Evolutionary conservation across 1,140 invertebrate genomes (phyloP).

Genomic region (Drosophila kikkawai): DNA sequence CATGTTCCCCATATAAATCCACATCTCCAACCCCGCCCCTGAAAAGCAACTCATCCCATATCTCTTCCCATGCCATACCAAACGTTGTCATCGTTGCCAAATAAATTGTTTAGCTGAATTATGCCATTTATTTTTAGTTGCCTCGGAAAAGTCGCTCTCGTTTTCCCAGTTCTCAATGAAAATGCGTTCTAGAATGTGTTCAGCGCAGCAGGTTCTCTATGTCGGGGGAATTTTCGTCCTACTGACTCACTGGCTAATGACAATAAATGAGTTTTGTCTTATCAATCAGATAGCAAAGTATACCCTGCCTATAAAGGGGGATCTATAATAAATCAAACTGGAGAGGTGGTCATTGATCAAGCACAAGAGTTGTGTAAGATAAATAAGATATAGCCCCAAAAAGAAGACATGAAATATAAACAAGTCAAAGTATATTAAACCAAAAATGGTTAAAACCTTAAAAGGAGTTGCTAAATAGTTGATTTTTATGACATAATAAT

Average conservation of each 20-base stretch:
- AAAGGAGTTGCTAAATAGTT: slow-evolving; percentile 2
- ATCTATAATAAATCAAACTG: slow-evolving; percentile 9
- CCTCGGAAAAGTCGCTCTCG: slow-evolving; percentile 19
- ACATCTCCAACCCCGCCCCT: neutral
- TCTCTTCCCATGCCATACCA: slow-evolving; percentile 14
- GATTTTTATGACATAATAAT: slow-evolving; percentile 7
- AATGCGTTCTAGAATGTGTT: slow-evolving; percentile 14
- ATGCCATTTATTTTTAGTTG: slow-evolving; percentile 75
- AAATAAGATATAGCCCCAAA: neutral
- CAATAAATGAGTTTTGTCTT: slow-evolving; percentile 19
- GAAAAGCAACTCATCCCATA: slow-evolving; percentile 14
- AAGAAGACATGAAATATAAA: neutral
- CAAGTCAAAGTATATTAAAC: neutral
- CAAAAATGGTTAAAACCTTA: neutral
- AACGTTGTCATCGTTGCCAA: slow-evolving; percentile 51
- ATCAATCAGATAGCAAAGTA: slow-evolving; percentile 18
- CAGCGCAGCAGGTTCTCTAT: slow-evolving; percentile 16
- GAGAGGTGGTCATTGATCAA: neutral
- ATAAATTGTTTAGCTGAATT: slow-evolving; percentile 72
- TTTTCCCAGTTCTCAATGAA: slow-evolving; percentile 26
- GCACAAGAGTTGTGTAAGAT: neutral
- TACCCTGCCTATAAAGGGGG: slow-evolving; percentile 3
- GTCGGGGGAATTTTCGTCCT: slow-evolving; percentile 2
- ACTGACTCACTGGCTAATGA: slow-evolving; percentile 28
- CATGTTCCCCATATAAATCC: slow-evolving; percentile 22